Evolutionary conservation across 2,113 vertebrate genomes (phyloP), one percentile per base, ranked within the genome.

Genomic region (Nyctereutes procyonoides): DNA sequence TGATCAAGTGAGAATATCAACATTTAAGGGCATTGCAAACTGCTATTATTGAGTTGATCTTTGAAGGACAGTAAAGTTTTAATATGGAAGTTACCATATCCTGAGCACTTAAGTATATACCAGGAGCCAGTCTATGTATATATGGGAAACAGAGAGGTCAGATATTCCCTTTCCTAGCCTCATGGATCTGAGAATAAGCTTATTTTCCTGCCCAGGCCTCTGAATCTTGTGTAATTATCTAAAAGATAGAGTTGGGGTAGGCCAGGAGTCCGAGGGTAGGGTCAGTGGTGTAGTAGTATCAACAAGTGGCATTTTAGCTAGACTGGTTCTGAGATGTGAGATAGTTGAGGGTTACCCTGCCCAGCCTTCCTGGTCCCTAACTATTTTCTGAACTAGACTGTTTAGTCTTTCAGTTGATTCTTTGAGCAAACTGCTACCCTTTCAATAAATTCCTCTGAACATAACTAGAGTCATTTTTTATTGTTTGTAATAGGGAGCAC

Each of bases 61-160:
- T 90, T 89, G 51, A 93, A 95, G 20, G 30, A 94, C 87, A 69
- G 28, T 94, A 22, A 95, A 90, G 13, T 69, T 84, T 82, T 83
- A 93, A 88, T 35, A 77, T 55, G 60, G 88, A 93, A 97, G 53
- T 20, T 71, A 81, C 3, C 51, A 86, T 19, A 83, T 48, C 32
- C 24, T 92, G 60, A 94, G 19, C 19, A 83, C 51, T 94, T 88
- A 74, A 80, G 55, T 24, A 81, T 38, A 62, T 93, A 51, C 19
- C 51, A 69, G 55, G 51, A 85, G 5, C n/a, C 48, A 48, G 28
- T 11, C 5, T 77, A 26, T 84, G 60, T 55, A 24, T 56, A 53
- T 62, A 63, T 24, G 32, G 13, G 26, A 89, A 95, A 2, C 32
- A 63, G 53, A 76, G 13, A 62, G 32, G 60, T 3, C 24, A 92